phyloP scores from a whole-genome alignment of 2,113 vertebrate genomes.

The Tychaedon coryphoeus region DNA sequence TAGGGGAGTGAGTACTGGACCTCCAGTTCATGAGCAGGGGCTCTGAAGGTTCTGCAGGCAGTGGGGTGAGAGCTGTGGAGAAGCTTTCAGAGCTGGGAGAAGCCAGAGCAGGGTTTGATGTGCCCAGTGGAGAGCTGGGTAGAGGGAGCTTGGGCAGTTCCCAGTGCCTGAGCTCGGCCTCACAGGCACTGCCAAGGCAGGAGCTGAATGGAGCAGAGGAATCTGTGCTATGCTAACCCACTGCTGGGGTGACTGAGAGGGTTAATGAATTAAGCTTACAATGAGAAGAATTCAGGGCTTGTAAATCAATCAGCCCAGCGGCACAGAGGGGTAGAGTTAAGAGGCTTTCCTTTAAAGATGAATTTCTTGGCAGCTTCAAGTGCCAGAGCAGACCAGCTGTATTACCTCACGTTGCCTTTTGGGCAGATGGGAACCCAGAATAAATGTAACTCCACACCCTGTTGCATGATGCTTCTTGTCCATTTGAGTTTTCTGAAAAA shows the following conservation, averaged over 20 bases:
- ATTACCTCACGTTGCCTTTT: constrained; percentile 64
- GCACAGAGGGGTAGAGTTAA: constrained; percentile 51
- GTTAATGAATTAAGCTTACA: constrained; percentile 65
- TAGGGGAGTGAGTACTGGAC: neutral
- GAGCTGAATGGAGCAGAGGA: constrained; percentile 21
- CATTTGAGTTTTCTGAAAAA: neutral
- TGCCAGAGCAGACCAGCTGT: constrained; percentile 59
- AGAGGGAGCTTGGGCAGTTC: neutral
- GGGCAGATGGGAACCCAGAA: constrained; percentile 54
- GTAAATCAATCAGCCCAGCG: constrained; percentile 54
- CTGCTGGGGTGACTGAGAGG: constrained; percentile 45
- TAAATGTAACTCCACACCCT: constrained; percentile 44
- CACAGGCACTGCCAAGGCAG: neutral
- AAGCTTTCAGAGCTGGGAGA: neutral
- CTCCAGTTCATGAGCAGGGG: neutral
- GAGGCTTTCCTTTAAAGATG: constrained; percentile 60
- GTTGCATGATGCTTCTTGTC: constrained; percentile 50
- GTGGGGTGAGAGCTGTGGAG: neutral
- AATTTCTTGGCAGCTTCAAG: constrained; percentile 62
- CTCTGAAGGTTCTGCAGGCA: neutral
- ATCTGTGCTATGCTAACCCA: constrained; percentile 45
- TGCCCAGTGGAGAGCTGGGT: neutral
- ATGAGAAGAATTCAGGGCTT: constrained; percentile 57
- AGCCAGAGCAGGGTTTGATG: neutral
- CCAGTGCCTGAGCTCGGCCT: neutral